Conservation (phyloP, 2,888 invertebrate genomes). For the Sesamia inferens region DNA sequence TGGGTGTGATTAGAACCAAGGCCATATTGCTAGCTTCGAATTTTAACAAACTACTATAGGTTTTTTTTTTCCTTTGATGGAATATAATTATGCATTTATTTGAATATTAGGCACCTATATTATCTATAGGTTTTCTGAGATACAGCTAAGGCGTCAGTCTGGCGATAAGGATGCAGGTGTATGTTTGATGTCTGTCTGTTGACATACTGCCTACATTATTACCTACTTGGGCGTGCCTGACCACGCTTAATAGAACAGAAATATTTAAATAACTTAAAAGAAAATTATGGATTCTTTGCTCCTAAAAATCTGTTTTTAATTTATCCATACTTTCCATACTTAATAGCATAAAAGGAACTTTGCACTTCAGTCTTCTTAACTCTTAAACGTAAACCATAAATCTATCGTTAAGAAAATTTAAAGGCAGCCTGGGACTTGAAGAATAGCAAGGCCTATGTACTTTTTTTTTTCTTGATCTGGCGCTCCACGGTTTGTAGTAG, state of each 20-base stretch:
- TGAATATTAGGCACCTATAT: conserved; percentile 15
- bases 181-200: conserved; percentile 5
- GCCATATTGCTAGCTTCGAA: conserved; percentile 47
- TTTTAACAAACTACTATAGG: conserved; percentile 42
- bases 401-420: background rate
- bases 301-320: background rate
- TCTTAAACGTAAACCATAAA: background rate
- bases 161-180: conserved; percentile 31
- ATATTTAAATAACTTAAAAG: background rate
- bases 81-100: conserved; percentile 28
- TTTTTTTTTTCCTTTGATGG: conserved; percentile 33
- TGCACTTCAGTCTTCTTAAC: background rate
- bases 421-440: background rate
- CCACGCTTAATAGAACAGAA: background rate
- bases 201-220: background rate
- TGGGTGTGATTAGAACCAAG: conserved; percentile 63
- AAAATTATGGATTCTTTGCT: background rate
- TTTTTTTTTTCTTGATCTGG: too few species aligned
- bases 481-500: too few species aligned
- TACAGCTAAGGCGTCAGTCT: conserved; percentile 29
- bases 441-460: background rate
- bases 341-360: background rate
- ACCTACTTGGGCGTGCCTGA: background rate
- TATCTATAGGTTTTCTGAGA: conserved; percentile 23
- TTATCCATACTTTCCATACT: background rate